Base-by-base conservation (phyloP, 2,113 vertebrate species). In the Origma solitaria region DNA sequence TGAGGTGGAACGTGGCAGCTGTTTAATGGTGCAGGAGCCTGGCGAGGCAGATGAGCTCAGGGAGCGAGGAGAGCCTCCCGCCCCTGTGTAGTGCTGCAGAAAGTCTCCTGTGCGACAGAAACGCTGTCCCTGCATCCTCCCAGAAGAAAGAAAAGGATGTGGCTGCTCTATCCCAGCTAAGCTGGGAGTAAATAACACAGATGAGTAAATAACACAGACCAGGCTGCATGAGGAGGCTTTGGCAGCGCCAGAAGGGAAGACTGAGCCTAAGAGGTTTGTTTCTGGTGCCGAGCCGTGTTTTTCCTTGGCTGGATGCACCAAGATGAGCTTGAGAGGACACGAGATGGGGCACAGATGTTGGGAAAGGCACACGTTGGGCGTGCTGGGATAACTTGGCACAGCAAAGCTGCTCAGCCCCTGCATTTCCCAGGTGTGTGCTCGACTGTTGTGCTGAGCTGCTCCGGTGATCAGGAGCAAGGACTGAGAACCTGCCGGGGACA, bases 1-100 rank as follows among this genome's bases (percentile, higher is more conserved):
- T 66, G 49, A 94, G 79, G 79, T 92, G 87, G 95, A 96, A 92
- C 24, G 0, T 49, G 85, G 49, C 90, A 85, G 78, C 86, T 96
- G 93, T 78, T 81, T 56, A 78, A 49, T 49, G 65, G 89, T 2
- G 2, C 64, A 10, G 51, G 86, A 86, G 76, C 51, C 50, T 56
- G 28, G 45, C 8, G 31, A 88, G 47, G 81, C 73, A 84, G 77
- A 73, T 31, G 81, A 91, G 92, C 78, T 89, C 11, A 0, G 53
- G 75, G 73, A 91, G 82, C 0, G 1, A 91, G 56, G 35, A 89
- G 65, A 90, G 53, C 44, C 72, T 91, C 72, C 77, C 10, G 3
- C 51, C 81, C 64, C 22, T 83, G 61, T n/a, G 35, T 7, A 25
- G 31, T 3, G 33, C 80, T 85, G 83, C 79, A 44, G 15, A 61